Evolutionary conservation across 92 coral and sea anemone genomes (phyloP).

Genomic region (Isaurus tuberculatus): DNA sequence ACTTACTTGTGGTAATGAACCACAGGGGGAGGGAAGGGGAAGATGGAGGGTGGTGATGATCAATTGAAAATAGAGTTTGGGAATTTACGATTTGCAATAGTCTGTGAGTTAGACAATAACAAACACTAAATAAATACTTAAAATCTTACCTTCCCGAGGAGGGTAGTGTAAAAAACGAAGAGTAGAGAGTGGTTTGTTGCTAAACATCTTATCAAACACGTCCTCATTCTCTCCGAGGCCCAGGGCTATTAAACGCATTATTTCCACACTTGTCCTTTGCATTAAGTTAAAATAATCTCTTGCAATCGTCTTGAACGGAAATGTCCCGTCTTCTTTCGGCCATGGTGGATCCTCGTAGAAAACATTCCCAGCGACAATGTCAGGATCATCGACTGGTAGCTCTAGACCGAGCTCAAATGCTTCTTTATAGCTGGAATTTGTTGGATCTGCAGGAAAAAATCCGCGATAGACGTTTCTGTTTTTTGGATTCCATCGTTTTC

Average conservation of each 20-base stretch:
- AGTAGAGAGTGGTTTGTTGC: slow-evolving; percentile 57
- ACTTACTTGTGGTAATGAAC: too few species aligned
- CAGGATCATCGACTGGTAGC: slow-evolving; percentile 26
- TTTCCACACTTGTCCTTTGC: slow-evolving; percentile 53
- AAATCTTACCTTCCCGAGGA: slow-evolving; percentile 32
- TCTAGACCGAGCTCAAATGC: slow-evolving; percentile 49
- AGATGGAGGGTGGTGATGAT: too few species aligned
- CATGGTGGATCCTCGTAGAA: slow-evolving; percentile 63
- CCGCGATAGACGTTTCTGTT: slow-evolving; percentile 62
- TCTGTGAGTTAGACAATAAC: too few species aligned
- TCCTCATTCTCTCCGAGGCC: slow-evolving; percentile 59
- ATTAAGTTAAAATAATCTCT: slow-evolving; percentile 43
- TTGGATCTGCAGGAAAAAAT: slow-evolving; percentile 54
- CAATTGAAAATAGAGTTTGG: too few species aligned
- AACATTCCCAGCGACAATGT: slow-evolving; percentile 45
- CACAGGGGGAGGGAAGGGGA: too few species aligned
- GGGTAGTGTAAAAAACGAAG: slow-evolving; percentile 63
- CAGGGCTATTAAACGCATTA: slow-evolving; percentile 59
- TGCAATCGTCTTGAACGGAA: slow-evolving; percentile 36
- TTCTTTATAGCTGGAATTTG: slow-evolving; percentile 50
- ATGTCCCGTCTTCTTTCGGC: slow-evolving; percentile 60
- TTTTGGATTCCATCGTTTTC: slow-evolving; percentile 51
- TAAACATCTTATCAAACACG: slow-evolving; percentile 58
- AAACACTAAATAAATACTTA: too few species aligned
- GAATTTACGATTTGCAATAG: too few species aligned